phyloP scores from a whole-genome alignment of 2,797 vertebrate genomes.

The Hippopotamyrus pictus region DNA sequence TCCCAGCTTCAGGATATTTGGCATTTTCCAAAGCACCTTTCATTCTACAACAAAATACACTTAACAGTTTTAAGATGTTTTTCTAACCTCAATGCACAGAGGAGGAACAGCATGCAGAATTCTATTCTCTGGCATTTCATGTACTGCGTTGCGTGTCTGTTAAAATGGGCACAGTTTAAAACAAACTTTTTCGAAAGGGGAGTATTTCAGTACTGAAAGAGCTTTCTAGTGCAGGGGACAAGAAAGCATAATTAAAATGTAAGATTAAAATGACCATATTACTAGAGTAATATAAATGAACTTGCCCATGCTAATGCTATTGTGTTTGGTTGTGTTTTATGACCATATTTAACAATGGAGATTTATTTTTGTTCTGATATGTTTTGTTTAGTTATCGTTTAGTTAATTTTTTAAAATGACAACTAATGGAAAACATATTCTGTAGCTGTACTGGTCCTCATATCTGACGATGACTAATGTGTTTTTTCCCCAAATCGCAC shows the following conservation, averaged over 20 bases:
- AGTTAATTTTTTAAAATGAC: neutral
- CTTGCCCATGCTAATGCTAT: neutral
- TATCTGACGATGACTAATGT: neutral
- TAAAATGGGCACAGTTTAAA: neutral
- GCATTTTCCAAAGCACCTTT: neutral
- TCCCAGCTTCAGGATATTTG: neutral
- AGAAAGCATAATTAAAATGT: neutral
- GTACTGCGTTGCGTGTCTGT: neutral
- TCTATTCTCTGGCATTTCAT: neutral
- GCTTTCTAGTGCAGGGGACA: neutral
- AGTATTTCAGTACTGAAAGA: neutral
- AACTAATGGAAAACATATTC: neutral
- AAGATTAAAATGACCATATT: neutral
- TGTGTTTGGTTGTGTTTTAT: neutral
- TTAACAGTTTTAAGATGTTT: constrained; percentile 5
- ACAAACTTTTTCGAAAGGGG: neutral
- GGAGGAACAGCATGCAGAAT: neutral
- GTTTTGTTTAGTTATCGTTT: neutral
- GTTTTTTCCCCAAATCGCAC: neutral
- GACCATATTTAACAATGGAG: neutral
- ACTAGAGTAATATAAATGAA: neutral
- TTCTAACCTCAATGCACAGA: neutral
- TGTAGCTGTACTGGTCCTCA: neutral
- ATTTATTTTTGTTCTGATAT: neutral
- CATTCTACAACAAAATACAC: neutral